Percentiles rank a stretch among this genome's conserved stretches.
Evolutionary conservation across 2,888 invertebrate genomes (phyloP).

Genomic region (Notodromas monacha): DNA sequence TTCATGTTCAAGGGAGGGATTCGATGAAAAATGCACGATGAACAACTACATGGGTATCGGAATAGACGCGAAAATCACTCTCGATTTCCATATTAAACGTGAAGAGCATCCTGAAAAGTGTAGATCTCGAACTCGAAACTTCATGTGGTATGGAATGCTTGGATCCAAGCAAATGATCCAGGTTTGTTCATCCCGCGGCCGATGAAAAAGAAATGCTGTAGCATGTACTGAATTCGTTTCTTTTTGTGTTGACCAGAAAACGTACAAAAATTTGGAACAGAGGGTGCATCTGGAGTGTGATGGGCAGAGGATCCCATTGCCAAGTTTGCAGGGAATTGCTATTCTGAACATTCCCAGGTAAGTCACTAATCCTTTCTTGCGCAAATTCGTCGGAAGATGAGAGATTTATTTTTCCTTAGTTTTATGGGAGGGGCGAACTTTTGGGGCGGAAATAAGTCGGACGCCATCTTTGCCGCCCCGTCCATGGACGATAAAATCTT

Average conservation of each 20-base stretch:
- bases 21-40: conserved; percentile 76
- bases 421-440: conserved; percentile 97
- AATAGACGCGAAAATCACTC: conserved; percentile 80
- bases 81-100: conserved; percentile 84
- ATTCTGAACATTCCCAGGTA: conserved; percentile 74
- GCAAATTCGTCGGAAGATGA: too few relatives aligned
- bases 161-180: conserved; percentile 22
- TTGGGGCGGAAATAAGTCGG: conserved; percentile 77
- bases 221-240: too few relatives aligned
- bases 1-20: conserved; percentile 28
- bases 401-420: conserved; percentile 20
- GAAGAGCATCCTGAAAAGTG: conserved; percentile 92
- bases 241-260: conserved; percentile 27
- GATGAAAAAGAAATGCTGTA: too few relatives aligned
- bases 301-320: conserved; percentile 71
- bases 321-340: conserved; percentile 80
- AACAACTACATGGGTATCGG: conserved; percentile 97
- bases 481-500: conserved; percentile 81
- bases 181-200: too few relatives aligned
- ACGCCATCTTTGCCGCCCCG: conserved; percentile 63
- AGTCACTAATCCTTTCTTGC: conserved; percentile 8
- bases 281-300: conserved; percentile 81
- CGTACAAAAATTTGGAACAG: conserved; percentile 81
- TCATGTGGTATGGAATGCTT: conserved; percentile 50
- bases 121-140: conserved; percentile 64